Conservation (phyloP, 64 coral and sea anemone genomes). For the Dendronephthya gigantea region DNA sequence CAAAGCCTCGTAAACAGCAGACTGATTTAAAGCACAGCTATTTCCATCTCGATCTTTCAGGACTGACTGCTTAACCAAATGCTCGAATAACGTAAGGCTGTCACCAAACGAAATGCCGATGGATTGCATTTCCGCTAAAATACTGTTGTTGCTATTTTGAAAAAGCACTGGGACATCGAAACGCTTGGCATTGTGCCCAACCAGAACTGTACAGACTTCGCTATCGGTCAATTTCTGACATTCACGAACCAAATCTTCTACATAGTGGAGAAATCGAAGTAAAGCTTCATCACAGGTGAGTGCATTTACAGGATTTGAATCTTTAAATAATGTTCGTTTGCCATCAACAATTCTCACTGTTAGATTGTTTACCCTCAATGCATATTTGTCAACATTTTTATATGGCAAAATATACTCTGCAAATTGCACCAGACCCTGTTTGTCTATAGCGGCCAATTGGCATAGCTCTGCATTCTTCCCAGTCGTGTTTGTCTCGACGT, state of each 20-base stretch:
- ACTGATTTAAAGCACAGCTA: not conserved
- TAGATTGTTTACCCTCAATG: conserved; percentile 41
- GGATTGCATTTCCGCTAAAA: not conserved
- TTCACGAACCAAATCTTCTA: not conserved
- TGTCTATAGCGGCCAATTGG: not conserved
- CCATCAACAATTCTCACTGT: conserved; percentile 24
- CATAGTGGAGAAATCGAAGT: not conserved
- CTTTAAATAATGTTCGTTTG: conserved; percentile 20
- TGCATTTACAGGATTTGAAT: conserved; percentile 13
- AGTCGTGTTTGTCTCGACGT: not conserved
- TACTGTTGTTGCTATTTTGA: not conserved
- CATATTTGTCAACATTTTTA: not conserved
- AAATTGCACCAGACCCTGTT: not conserved
- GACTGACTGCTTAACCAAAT: not conserved
- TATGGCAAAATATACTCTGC: conserved; percentile 36
- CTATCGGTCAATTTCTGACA: not conserved
- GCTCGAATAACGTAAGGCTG: not conserved
- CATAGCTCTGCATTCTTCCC: conserved; percentile 17
- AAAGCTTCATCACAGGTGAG: not conserved
- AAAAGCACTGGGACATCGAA: not conserved
- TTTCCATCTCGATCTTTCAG: not conserved
- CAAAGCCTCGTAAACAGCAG: not conserved
- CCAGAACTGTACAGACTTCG: not conserved
- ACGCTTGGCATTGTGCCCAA: not conserved
- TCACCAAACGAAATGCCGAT: not conserved